phyloP scores from a whole-genome alignment of 35 echinoderm and acorn worm genomes.

The Hemicentrotus pulcherrimus region DNA sequence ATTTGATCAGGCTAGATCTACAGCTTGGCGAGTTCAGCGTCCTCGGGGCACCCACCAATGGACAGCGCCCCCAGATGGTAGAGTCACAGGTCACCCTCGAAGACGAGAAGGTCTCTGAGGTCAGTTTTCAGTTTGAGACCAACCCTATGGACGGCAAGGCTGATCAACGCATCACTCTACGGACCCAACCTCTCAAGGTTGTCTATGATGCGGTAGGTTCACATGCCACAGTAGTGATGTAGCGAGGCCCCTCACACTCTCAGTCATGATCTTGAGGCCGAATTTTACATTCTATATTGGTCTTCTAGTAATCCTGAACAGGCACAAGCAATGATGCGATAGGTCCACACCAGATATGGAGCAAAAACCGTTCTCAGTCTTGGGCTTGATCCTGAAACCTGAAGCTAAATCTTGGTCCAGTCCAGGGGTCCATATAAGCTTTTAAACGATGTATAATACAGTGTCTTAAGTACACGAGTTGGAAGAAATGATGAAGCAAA shows the following conservation, averaged over 20 bases:
- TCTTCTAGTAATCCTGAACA: too few species aligned
- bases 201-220: slow-evolving; percentile 95
- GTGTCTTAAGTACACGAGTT: too few species aligned
- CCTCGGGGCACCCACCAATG: slow-evolving; percentile 62
- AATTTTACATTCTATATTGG: too few species aligned
- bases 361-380: too few species aligned
- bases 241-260: not conserved
- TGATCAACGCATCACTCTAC: slow-evolving; percentile 83
- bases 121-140: slow-evolving; percentile 80
- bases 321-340: too few species aligned
- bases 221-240: not conserved
- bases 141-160: slow-evolving; percentile 89
- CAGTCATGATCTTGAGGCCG: too few species aligned
- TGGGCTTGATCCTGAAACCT: too few species aligned
- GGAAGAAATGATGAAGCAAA: too few species aligned
- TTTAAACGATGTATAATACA: too few species aligned
- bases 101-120: slow-evolving; percentile 58
- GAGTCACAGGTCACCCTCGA: slow-evolving; percentile 80
- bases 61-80: slow-evolving; percentile 86
- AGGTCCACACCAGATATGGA: too few species aligned
- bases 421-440: too few species aligned
- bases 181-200: slow-evolving; percentile 87
- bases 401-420: too few species aligned
- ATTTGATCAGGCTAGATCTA: slow-evolving; percentile 58
- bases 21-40: slow-evolving; percentile 92